These are phyloP conservation scores for Colossoma macropomum DNA, from an alignment of 2,113 vertebrate species.

Conservation along the genomic window DNA sequence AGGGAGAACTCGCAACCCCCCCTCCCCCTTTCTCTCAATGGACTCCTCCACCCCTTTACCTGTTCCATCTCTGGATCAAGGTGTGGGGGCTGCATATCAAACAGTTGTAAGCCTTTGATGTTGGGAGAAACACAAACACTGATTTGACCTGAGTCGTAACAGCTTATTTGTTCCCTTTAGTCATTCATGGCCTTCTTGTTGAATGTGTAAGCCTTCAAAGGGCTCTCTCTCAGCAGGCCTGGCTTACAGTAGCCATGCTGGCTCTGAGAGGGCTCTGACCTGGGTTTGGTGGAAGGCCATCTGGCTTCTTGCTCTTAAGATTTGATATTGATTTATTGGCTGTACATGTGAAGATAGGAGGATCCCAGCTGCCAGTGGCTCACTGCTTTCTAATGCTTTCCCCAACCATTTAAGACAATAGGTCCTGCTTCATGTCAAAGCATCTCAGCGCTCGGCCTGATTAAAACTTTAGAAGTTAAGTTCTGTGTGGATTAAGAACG, in stretches of 20 bases:
- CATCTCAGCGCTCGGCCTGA: conserved; percentile 54
- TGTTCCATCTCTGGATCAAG: conserved; percentile 75
- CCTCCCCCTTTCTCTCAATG: conserved; percentile 67
- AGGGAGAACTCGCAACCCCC: conserved; percentile 63
- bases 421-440: conserved; percentile 29
- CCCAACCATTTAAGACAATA: conserved; percentile 60
- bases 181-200: conserved; percentile 80
- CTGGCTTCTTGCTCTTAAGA: conserved; percentile 80
- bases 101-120: conserved; percentile 79
- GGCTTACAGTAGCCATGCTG: conserved; percentile 77
- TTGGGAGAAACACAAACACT: conserved; percentile 81
- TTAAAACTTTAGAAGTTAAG: conserved; percentile 34
- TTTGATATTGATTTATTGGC: conserved; percentile 84
- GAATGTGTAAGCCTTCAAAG: conserved; percentile 83
- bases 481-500: neutral
- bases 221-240: conserved; percentile 60
- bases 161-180: conserved; percentile 86
- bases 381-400: conserved; percentile 44
- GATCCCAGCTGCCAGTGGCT: conserved; percentile 74
- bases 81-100: conserved; percentile 83
- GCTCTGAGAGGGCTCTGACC: conserved; percentile 68
- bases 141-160: conserved; percentile 80
- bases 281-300: conserved; percentile 71
- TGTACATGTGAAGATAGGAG: conserved; percentile 76
- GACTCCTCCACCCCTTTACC: conserved; percentile 78